Evolutionary conservation across 2,113 vertebrate species (phyloP).

Genomic region (Pungitius pungitius): DNA sequence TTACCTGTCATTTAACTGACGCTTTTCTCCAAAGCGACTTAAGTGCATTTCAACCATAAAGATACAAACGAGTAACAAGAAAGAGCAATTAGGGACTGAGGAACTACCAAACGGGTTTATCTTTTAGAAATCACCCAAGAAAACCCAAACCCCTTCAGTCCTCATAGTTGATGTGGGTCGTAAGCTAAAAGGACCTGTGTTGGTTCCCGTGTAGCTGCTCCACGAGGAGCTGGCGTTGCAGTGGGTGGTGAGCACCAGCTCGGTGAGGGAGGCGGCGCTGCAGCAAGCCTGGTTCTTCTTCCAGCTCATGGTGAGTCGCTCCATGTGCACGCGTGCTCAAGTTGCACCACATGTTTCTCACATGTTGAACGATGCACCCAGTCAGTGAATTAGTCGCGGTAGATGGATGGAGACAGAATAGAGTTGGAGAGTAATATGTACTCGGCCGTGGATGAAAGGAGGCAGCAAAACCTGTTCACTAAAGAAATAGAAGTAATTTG

Average conservation of each 20-base stretch:
- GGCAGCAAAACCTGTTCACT: background rate
- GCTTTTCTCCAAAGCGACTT: too few species aligned
- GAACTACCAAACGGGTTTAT: background rate
- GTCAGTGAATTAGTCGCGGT: background rate
- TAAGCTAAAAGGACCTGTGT: slow-evolving; percentile 20
- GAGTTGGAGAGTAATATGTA: background rate
- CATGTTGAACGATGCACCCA: background rate
- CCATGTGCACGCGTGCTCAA: background rate
- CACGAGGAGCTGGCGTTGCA: slow-evolving; percentile 91
- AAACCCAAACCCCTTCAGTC: background rate
- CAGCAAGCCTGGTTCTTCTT: slow-evolving; percentile 94
- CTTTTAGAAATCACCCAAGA: background rate
- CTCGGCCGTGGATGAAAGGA: background rate
- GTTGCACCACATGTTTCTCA: background rate
- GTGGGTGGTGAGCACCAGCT: slow-evolving; percentile 90
- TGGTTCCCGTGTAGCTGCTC: slow-evolving; percentile 77
- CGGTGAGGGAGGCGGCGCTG: slow-evolving; percentile 84
- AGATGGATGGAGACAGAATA: background rate
- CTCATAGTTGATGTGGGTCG: background rate
- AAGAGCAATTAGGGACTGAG: background rate
- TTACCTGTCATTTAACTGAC: too few species aligned
- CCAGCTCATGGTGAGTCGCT: slow-evolving; percentile 86
- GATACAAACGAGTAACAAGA: too few species aligned
- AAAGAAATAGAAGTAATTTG: background rate
- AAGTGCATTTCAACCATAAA: too few species aligned